Conservation (phyloP, 1,140 invertebrate species). For the Dendroctonus ponderosae region DNA sequence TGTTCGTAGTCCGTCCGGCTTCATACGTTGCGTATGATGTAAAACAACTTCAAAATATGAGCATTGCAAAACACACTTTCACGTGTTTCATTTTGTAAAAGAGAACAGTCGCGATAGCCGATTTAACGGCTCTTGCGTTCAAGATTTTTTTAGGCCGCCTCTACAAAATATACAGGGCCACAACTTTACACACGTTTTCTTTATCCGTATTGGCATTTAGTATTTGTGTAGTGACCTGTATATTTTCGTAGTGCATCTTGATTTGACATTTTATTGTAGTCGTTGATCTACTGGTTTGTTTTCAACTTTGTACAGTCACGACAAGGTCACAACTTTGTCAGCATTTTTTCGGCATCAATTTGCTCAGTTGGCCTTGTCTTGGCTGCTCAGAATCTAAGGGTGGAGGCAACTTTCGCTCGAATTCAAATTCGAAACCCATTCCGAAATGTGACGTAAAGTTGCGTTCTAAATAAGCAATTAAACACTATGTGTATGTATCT, state of each 20-base stretch:
- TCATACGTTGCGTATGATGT: background rate
- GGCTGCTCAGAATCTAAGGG: no score
- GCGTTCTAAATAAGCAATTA: background rate
- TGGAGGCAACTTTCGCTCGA: background rate
- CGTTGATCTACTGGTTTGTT: no score
- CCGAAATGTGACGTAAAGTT: background rate
- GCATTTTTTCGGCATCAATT: no score
- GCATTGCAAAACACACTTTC: constrained; percentile 14
- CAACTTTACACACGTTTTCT: constrained; percentile 25
- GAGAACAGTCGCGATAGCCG: no score
- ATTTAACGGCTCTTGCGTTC: background rate
- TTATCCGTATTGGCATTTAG: background rate
- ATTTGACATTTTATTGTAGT: background rate
- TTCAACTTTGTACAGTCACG: no score
- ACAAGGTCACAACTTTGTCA: no score
- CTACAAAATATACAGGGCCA: constrained; percentile 38
- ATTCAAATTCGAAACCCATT: background rate
- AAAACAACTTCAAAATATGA: constrained; percentile 25
- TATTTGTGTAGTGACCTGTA: constrained; percentile 34
- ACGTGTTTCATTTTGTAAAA: no score
- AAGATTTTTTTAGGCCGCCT: constrained; percentile 34
- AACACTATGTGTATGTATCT: background rate
- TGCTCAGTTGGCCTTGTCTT: no score
- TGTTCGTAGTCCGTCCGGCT: background rate
- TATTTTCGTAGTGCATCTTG: constrained; percentile 34